These are phyloP conservation scores for Siphlonurus alternatus DNA, from an alignment of 2,888 invertebrate species.

Conservation along the genomic window DNA sequence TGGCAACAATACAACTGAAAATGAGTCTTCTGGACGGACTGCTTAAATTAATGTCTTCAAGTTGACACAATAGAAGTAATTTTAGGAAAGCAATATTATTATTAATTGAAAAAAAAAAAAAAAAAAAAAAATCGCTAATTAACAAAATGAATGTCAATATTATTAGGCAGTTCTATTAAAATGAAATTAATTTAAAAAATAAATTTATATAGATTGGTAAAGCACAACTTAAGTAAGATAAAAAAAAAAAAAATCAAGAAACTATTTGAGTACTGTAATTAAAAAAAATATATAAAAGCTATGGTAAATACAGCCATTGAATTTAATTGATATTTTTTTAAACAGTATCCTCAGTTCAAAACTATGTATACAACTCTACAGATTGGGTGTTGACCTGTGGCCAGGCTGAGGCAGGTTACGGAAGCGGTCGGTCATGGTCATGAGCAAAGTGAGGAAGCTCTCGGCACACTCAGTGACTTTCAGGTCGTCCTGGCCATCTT, in stretches of 20 bases:
- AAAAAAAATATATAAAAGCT: neutral
- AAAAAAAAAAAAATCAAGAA: no score
- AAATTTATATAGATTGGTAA: no score
- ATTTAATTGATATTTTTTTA: neutral
- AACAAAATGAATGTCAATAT: slow-evolving; percentile 5
- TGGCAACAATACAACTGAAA: slow-evolving; percentile 22
- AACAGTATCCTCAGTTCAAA: neutral
- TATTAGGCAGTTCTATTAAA: no score
- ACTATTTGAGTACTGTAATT: no score
- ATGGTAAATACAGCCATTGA: neutral
- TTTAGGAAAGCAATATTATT: neutral
- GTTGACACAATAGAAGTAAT: no score
- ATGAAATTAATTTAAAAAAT: no score
- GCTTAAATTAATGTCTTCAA: neutral
- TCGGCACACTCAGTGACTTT: slow-evolving; percentile 82
- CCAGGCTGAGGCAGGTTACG: slow-evolving; percentile 66
- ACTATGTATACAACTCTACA: slow-evolving; percentile 1
- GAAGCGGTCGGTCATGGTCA: slow-evolving; percentile 78
- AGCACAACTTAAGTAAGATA: no score
- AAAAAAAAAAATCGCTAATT: no score
- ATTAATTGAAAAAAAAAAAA: neutral
- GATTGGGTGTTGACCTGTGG: slow-evolving; percentile 36
- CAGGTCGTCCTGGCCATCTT: slow-evolving; percentile 29
- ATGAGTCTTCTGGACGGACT: neutral
- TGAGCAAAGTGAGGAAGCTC: slow-evolving; percentile 66